Base-by-base conservation (phyloP, 2,797 vertebrate genomes). In the Eleutherodactylus coqui region DNA sequence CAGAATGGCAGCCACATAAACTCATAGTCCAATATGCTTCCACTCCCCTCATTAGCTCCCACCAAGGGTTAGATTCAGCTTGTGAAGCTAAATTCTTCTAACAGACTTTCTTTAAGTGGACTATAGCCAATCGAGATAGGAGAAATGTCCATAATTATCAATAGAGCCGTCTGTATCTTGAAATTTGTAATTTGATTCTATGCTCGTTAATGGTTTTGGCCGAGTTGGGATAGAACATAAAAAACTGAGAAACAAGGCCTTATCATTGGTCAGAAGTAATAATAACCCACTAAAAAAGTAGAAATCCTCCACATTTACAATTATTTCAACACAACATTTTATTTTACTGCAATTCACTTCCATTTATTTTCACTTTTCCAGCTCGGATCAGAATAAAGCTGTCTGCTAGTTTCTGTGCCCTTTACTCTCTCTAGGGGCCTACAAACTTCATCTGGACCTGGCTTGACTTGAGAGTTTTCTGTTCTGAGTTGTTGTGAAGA, bases 401-500 rank as follows among this genome's bases (percentile, higher is more conserved):
- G 53, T 36, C 32, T 38, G 27, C 43, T 32, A 43, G 14, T 72
- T 21, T 45, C 24, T 85, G 29, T 70, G 49, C 51, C 78, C 41
- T 80, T 81, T 80, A 11, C 45, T 41, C 36, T 87, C 83, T 90
- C 75, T 79, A 49, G 70, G 62, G 51, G 32, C 38, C 72, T 34
- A 36, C 13, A 7, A n/a, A 72, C n/a, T 55, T 85, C 87, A 41
- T 53, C 4, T 82, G 67, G 58, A 43, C 27, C 45, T 21, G 76
- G 62, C 0, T 4, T 75, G 76, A 27, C 70, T 45, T 83, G 55
- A 16, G 6, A 58, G 67, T 47, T 82, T 69, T 85, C 67, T 41
- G 89, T 89, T 85, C 84, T 85, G 41, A 69, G 79, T 80, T 81
- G 4, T 72, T 80, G 41, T 27, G 84, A 41, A 69, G 10, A 60